Percentiles rank a stretch among this genome's conserved stretches.
These are phyloP conservation scores for Congeria kusceri DNA, from an alignment of 2,888 invertebrate genomes.

Conservation along the genomic window DNA sequence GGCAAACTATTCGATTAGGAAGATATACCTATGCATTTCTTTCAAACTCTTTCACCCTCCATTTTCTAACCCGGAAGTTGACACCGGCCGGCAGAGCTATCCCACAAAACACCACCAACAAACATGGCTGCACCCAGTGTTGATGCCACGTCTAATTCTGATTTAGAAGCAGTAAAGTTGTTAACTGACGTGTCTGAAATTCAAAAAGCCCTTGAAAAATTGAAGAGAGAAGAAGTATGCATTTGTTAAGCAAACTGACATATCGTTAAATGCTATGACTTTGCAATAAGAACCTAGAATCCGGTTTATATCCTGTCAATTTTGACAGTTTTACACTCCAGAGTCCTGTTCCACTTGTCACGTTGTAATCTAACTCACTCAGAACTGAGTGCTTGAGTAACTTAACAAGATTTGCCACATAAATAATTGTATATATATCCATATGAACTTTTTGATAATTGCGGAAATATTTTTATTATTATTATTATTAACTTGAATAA, in stretches of 20 bases:
- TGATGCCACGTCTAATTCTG: conserved; percentile 80
- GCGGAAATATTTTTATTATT: too few species aligned
- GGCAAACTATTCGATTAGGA: too few species aligned
- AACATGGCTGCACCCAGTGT: conserved; percentile 74
- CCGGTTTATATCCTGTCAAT: neutral
- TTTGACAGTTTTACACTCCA: too few species aligned
- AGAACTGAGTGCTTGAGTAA: too few species aligned
- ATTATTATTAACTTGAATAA: too few species aligned
- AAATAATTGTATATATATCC: too few species aligned
- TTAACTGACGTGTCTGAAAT: conserved; percentile 82
- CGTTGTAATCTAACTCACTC: too few species aligned
- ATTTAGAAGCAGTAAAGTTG: conserved; percentile 77
- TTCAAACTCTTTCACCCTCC: neutral
- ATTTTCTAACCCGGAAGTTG: conserved; percentile 27
- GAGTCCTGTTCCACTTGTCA: too few species aligned
- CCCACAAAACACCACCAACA: conserved; percentile 22
- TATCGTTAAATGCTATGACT: neutral
- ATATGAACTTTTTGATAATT: too few species aligned
- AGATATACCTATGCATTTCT: too few species aligned
- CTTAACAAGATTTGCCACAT: too few species aligned
- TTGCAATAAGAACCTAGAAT: neutral
- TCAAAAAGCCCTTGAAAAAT: conserved; percentile 77
- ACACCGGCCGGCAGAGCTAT: conserved; percentile 17
- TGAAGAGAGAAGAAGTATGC: conserved; percentile 82
- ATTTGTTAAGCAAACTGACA: conserved; percentile 8